These are phyloP conservation scores for Cataglyphis rosenhaueri DNA, from an alignment of 2,888 invertebrate genomes.

Conservation along the genomic window DNA sequence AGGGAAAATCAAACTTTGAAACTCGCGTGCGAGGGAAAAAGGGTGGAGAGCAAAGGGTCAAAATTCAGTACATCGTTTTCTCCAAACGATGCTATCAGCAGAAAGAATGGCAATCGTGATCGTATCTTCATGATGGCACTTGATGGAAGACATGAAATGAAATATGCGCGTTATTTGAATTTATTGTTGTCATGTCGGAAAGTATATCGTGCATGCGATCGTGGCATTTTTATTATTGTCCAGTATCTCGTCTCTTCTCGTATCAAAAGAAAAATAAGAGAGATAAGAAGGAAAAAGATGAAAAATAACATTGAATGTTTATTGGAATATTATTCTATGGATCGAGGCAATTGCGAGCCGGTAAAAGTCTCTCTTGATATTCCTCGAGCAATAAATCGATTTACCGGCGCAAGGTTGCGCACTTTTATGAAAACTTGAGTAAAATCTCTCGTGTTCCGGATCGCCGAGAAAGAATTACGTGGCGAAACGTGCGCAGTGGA, in stretches of 20 bases:
- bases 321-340: constrained; percentile 25
- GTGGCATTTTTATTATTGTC: constrained; percentile 37
- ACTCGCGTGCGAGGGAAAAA: constrained; percentile 36
- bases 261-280: constrained; percentile 9
- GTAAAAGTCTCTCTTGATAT: constrained; percentile 32
- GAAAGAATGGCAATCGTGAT: constrained; percentile 42
- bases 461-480: background rate
- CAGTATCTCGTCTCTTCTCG: constrained; percentile 21
- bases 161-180: constrained; percentile 53
- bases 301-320: constrained; percentile 22
- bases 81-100: constrained; percentile 41
- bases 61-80: constrained; percentile 45
- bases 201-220: constrained; percentile 29
- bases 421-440: constrained; percentile 37
- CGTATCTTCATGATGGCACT: constrained; percentile 45
- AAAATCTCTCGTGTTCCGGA: constrained; percentile 22
- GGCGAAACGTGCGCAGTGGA: constrained; percentile 6
- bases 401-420: constrained; percentile 11
- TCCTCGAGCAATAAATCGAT: constrained; percentile 33
- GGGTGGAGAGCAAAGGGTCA: constrained; percentile 31
- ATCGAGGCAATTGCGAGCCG: constrained; percentile 28
- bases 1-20: constrained; percentile 22
- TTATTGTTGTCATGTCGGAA: constrained; percentile 46
- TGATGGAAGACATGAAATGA: constrained; percentile 52
- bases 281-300: constrained; percentile 1